Conservation (phyloP, 2,888 invertebrate genomes). For the Ramazzottius varieornatus region DNA sequence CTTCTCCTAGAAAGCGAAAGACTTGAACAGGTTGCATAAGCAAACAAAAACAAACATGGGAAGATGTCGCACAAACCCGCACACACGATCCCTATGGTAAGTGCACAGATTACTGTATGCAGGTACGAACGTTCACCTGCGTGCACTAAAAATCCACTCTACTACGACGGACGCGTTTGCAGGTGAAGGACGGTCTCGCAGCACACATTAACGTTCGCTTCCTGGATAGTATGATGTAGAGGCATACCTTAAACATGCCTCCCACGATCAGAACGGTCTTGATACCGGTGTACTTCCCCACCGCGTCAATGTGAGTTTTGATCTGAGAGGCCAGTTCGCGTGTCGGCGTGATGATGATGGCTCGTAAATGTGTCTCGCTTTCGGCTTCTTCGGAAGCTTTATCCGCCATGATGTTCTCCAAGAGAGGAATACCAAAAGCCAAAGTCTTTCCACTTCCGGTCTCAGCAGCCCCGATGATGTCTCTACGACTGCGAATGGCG, state of each 20-base stretch:
- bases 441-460: constrained; percentile 96
- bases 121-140: too few species aligned
- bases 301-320: constrained; percentile 48
- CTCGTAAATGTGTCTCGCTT: constrained; percentile 31
- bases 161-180: too few species aligned
- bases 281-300: constrained; percentile 32
- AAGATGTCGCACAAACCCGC: too few species aligned
- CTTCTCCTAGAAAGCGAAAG: constrained; percentile 34
- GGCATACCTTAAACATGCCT: background rate
- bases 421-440: constrained; percentile 80
- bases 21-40: constrained; percentile 1
- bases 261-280: constrained; percentile 1
- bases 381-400: constrained; percentile 8
- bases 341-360: constrained; percentile 74
- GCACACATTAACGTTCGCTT: too few species aligned
- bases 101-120: too few species aligned
- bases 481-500: constrained; percentile 57
- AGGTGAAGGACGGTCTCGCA: too few species aligned
- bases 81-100: too few species aligned
- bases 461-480: constrained; percentile 91
- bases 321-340: constrained; percentile 86
- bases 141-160: too few species aligned
- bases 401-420: constrained; percentile 25
- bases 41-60: background rate
- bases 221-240: background rate